Base-by-base conservation (phyloP, 2,113 vertebrate genomes). In the Lichenostomus cassidix region DNA sequence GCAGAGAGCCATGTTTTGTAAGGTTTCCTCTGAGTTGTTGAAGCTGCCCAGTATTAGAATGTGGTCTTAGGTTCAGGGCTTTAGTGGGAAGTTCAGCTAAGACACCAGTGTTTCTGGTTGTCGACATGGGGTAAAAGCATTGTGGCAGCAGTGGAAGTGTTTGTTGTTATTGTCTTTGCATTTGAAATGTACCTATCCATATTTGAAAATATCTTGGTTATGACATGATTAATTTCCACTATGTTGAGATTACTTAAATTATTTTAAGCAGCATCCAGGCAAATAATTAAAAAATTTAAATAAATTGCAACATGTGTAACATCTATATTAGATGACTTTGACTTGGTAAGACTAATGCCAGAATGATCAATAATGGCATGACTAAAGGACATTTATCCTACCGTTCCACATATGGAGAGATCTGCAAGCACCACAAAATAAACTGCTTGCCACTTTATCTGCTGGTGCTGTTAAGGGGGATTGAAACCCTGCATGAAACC, bases 401-500 rank as follows among this genome's bases (percentile, higher is more conserved):
- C 78, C 4, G 5, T 60, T 94, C 42, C 92, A 81, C 80, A 75
- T 90, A 78, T 49, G 75, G 73, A 89, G 47, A 74, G 74, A 52
- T 89, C 83, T 82, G 56, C 69, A 89, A 96, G 53, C 73, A 71
- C 71, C 83, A 81, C 37, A 41, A 93, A 96, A 94, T 52, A 78
- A 95, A 83, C 75, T 90, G 60, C 73, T 87, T 93, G 73, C 71
- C 1, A 6, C 81, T 93, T 95, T 96, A 90, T 95, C 88, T 94
- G 31, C 90, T 90, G 88, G 59, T 95, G 53, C 39, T 94, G 73
- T 86, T 93, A 92, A 71, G 88, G 46, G 58, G 52, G 76, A 87
- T 83, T 68, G 85, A 92, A 96, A 92, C 73, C 55, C 83, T 90
- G 69, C 65, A 76, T 90, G 86, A 95, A 90, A 81, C 93, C 62